Percentiles rank a stretch among this genome's conserved stretches.
These are phyloP conservation scores for Rhagoletis pomonella DNA, from an alignment of 1,140 invertebrate genomes.

Conservation along the genomic window DNA sequence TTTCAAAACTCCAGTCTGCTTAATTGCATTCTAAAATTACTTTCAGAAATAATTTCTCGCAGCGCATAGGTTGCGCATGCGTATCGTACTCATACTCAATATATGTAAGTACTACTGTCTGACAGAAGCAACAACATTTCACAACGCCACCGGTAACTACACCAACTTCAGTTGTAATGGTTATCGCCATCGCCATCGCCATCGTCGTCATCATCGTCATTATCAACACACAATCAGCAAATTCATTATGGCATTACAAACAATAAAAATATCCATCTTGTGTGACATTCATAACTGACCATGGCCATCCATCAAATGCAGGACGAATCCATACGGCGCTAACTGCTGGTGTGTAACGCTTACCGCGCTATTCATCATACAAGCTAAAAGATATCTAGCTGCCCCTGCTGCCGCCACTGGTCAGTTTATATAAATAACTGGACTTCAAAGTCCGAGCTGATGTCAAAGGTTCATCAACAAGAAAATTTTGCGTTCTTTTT, in stretches of 20 bases:
- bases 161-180: neutral
- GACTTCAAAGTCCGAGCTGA: too few relatives aligned
- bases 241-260: slow-evolving; percentile 40
- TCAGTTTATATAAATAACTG: neutral
- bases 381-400: neutral
- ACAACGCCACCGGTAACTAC: slow-evolving; percentile 4
- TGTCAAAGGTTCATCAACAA: slow-evolving; percentile 50
- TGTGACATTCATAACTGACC: slow-evolving; percentile 51
- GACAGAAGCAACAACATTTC: neutral
- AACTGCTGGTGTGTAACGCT: slow-evolving; percentile 21
- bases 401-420: neutral
- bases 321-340: neutral
- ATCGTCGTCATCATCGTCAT: slow-evolving; percentile 11
- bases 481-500: slow-evolving; percentile 51
- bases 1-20: neutral
- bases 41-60: neutral
- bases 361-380: slow-evolving; percentile 18
- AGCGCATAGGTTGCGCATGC: slow-evolving; percentile 9
- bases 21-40: neutral
- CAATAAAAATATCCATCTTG: slow-evolving; percentile 39
- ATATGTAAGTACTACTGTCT: neutral
- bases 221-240: slow-evolving; percentile 47
- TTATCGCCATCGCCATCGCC: slow-evolving; percentile 28
- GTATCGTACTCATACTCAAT: neutral
- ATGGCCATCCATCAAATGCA: slow-evolving; percentile 13